phyloP scores from a whole-genome alignment of 2,888 invertebrate species.

The Drosophila tanythrix region DNA sequence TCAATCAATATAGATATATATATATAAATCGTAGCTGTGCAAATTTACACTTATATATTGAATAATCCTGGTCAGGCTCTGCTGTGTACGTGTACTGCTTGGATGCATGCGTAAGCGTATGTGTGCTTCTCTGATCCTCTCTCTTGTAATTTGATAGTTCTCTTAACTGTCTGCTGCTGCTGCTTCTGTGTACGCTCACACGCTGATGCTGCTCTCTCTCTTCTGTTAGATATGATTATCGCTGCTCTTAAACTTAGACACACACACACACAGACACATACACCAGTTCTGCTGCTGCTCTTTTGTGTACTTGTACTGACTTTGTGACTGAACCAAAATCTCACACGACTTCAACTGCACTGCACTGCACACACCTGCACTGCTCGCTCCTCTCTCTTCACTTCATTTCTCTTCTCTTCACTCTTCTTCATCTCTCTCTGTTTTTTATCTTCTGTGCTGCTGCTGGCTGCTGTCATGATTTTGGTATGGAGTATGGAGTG shows the following conservation, averaged over 20 bases:
- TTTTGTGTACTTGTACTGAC: slow-evolving; percentile 61
- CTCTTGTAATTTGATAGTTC: slow-evolving; percentile 37
- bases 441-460: slow-evolving; percentile 50
- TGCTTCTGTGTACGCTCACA: slow-evolving; percentile 22
- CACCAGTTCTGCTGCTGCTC: slow-evolving; percentile 43
- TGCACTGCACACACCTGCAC: slow-evolving; percentile 58
- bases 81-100: slow-evolving; percentile 72
- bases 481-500: slow-evolving; percentile 58
- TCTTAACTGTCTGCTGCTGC: slow-evolving; percentile 43
- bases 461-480: slow-evolving; percentile 56
- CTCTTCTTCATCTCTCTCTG: slow-evolving; percentile 34
- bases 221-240: slow-evolving; percentile 19
- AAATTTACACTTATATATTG: slow-evolving; percentile 52
- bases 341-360: slow-evolving; percentile 58
- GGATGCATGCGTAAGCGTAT: slow-evolving; percentile 43
- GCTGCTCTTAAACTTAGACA: slow-evolving; percentile 10
- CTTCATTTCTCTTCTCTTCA: slow-evolving; percentile 16
- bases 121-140: slow-evolving; percentile 44
- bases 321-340: slow-evolving; percentile 46
- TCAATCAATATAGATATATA: slow-evolving; percentile 35
- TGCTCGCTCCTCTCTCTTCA: slow-evolving; percentile 26
- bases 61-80: slow-evolving; percentile 69
- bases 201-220: slow-evolving; percentile 42
- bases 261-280: slow-evolving; percentile 46
- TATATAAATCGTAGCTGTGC: slow-evolving; percentile 56